Conservation (phyloP, 1,140 invertebrate species). For the Apocrypta bakeri region DNA sequence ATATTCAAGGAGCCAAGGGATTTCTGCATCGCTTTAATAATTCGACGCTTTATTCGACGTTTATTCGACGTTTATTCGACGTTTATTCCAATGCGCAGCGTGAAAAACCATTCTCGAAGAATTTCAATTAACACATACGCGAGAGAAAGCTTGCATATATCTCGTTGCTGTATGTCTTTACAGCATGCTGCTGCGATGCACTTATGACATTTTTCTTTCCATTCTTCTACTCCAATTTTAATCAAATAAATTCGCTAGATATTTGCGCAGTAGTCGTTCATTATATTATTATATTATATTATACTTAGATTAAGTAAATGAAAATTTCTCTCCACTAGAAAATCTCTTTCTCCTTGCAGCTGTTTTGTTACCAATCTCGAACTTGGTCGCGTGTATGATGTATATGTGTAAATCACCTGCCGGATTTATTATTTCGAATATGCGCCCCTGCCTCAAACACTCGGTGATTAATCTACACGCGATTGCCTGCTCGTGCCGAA, state of each 20-base stretch:
- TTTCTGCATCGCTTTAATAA: neutral
- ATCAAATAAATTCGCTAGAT: slow-evolving; percentile 30
- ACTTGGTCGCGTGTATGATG: slow-evolving; percentile 4
- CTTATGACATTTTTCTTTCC: slow-evolving; percentile 1
- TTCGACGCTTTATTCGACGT: too few relatives aligned
- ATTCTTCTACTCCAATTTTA: neutral
- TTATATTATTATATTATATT: too few relatives aligned
- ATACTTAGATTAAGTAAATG: slow-evolving; percentile 9
- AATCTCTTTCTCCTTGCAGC: neutral
- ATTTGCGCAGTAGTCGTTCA: neutral
- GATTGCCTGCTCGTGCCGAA: too few relatives aligned
- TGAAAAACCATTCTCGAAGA: neutral
- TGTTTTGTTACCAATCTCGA: slow-evolving; percentile 28
- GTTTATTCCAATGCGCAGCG: too few relatives aligned
- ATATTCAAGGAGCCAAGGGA: slow-evolving; percentile 1
- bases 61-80: too few relatives aligned
- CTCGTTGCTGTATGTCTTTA: too few relatives aligned
- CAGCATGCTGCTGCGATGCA: neutral
- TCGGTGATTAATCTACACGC: neutral
- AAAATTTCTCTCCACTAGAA: neutral
- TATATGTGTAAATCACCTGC: neutral
- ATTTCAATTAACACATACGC: neutral
- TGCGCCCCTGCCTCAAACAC: too few relatives aligned
- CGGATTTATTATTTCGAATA: too few relatives aligned
- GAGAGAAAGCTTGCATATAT: too few relatives aligned